Percentiles rank a stretch among this genome's conserved stretches.
Evolutionary conservation across 2,888 invertebrate genomes (phyloP).

Genomic region (Cyaniris semiargus): DNA sequence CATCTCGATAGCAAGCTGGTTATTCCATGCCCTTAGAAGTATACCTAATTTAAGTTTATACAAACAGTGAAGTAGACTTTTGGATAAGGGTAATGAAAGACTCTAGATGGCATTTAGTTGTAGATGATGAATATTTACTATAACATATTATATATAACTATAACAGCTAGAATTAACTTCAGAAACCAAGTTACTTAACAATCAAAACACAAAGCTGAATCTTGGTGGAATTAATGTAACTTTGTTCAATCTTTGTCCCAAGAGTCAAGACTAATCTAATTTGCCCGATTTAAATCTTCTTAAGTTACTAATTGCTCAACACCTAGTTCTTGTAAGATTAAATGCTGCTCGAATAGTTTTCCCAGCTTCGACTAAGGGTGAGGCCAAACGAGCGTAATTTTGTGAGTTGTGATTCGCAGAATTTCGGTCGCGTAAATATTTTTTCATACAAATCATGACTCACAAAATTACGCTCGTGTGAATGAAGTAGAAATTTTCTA

Average conservation of each 20-base stretch:
- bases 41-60: not conserved
- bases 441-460: no score
- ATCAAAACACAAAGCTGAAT: not conserved
- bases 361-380: not conserved
- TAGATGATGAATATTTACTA: not conserved
- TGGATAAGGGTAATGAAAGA: no score
- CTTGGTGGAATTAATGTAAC: not conserved
- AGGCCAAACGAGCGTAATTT: not conserved
- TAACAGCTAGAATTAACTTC: not conserved
- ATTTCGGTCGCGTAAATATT: no score
- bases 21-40: not conserved
- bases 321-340: not conserved
- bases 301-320: not conserved
- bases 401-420: no score
- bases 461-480: no score
- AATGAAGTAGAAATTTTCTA: no score
- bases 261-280: not conserved
- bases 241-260: not conserved
- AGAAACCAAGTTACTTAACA: not conserved
- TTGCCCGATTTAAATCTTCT: slow-evolving; percentile 1
- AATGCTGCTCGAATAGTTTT: not conserved
- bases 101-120: not conserved
- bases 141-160: no score
- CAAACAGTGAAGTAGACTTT: no score
- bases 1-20: not conserved